These are phyloP conservation scores for Gambelia wislizenii DNA, from an alignment of 2,797 vertebrate species.

Conservation along the genomic window DNA sequence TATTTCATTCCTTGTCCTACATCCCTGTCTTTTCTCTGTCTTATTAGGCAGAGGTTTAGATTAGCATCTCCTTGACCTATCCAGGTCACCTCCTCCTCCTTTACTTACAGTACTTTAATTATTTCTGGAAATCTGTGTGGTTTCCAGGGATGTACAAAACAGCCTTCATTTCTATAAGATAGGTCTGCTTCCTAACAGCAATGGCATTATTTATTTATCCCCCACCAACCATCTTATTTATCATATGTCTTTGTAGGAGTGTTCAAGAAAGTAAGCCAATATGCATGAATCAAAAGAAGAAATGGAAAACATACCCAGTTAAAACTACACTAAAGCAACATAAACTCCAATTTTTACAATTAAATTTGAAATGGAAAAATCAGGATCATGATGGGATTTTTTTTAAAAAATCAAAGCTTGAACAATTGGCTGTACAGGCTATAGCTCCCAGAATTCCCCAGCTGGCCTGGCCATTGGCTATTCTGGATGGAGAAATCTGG, in stretches of 20 bases:
- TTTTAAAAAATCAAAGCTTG: neutral
- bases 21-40: neutral
- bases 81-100: neutral
- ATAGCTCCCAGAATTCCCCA: neutral
- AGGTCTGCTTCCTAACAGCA: neutral
- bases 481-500: neutral
- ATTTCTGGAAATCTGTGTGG: neutral
- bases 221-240: neutral
- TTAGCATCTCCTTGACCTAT: neutral
- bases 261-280: neutral
- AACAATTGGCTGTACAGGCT: neutral
- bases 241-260: neutral
- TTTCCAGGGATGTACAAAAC: neutral
- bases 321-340: neutral
- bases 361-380: neutral
- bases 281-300: neutral
- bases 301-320: neutral
- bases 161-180: neutral
- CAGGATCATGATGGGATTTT: neutral
- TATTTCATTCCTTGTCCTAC: neutral
- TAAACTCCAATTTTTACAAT: neutral
- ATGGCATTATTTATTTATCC: neutral
- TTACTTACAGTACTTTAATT: neutral
- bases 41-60: neutral
- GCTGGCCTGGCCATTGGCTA: neutral